Evolutionary conservation across 2,797 vertebrate genomes (phyloP), one percentile per base, ranked within the genome.

Genomic region (Microctenopoma lineatum): DNA sequence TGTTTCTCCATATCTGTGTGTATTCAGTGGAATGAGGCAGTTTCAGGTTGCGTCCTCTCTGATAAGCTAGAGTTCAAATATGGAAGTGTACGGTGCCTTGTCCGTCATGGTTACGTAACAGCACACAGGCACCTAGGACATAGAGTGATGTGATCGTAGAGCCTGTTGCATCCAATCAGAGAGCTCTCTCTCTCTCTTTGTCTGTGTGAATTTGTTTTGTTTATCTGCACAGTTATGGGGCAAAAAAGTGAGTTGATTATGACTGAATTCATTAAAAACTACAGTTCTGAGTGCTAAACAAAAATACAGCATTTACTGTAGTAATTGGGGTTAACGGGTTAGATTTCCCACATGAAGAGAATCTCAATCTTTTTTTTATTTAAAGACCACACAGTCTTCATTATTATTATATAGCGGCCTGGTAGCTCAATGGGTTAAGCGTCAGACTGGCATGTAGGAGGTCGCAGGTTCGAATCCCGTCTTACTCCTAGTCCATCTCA

Each of bases 21-120:
- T 51, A 5, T 41, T 16, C 26, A 18, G 4, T 54, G 1, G 26
- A 65, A 16, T 16, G 16, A 29, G 6, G 12, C 32, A 15, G 12
- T 15, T 7, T 16, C 7, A 18, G 21, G 14, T 45, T 59, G 56
- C 25, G 59, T 44, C 32, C 26, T 38, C n/a, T 53, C 39, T 46
- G 46, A 66, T 61, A 42, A 58, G 52, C 29, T 47, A 21, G 42
- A 64, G 36, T 45, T 39, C 58, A 47, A 39, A 15, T 64, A 59
- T n/a, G 45, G 59, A 51, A 56, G 41, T 51, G 27, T 36, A 66
- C 79, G 79, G 78, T 76, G 51, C 79, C 66, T 79, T 80, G 50
- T 63, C 66, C 66, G 81, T 84, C 83, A 77, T 48, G 12, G 59
- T 87, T 87, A 64, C 13, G 48, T 80, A 86, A 87, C 25, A 0